Conservation (phyloP, 2,797 vertebrate genomes). For the Eulemur albifrons region DNA sequence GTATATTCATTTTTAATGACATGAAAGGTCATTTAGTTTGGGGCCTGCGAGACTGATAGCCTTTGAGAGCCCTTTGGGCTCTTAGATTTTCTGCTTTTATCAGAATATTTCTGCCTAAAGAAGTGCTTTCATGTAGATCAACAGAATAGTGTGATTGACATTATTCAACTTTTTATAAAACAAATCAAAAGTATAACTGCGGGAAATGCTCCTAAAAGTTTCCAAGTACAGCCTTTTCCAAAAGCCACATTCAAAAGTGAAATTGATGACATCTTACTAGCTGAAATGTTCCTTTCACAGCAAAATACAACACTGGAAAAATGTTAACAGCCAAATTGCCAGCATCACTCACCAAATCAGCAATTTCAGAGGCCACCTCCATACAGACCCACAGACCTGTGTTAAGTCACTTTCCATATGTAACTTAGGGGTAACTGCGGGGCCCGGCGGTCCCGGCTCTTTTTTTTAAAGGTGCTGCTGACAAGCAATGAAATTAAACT, state of each 20-base stretch:
- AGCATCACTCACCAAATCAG: neutral
- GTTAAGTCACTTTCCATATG: neutral
- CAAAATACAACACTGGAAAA: neutral
- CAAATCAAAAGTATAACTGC: neutral
- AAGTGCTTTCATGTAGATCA: neutral
- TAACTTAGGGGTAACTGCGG: neutral
- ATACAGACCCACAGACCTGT: neutral
- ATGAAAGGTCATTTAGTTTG: neutral
- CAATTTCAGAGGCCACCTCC: neutral
- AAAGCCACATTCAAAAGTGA: slow-evolving; percentile 46
- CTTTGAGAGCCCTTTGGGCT: neutral
- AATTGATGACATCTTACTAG: slow-evolving; percentile 47
- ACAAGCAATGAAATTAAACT: slow-evolving; percentile 38
- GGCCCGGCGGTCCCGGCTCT: neutral
- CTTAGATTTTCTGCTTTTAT: neutral
- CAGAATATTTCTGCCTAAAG: neutral
- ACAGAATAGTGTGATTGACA: neutral
- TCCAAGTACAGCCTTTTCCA: slow-evolving; percentile 15
- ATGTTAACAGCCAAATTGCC: neutral
- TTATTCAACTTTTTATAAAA: slow-evolving; percentile 24
- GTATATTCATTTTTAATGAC: neutral
- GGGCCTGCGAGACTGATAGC: neutral
- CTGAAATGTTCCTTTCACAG: neutral
- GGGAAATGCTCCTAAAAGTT: slow-evolving; percentile 14
- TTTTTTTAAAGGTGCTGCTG: neutral